These are phyloP conservation scores for Corvus hawaiiensis DNA, from an alignment of 2,113 vertebrate species.

Conservation along the genomic window DNA sequence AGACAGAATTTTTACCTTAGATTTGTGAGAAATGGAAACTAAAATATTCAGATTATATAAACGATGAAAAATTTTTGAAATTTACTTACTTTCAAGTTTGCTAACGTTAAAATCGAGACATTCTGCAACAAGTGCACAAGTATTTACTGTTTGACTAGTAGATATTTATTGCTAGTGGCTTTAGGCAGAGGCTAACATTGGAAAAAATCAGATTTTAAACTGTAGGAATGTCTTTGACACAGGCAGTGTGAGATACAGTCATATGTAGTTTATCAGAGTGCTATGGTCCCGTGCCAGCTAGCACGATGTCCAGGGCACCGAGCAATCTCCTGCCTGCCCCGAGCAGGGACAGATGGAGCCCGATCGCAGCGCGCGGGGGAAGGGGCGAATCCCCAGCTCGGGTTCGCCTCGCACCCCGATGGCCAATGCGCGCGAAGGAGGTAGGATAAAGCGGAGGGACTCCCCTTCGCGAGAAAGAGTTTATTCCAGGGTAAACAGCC, in stretches of 20 bases:
- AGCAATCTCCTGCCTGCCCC: no score
- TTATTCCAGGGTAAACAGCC: no score
- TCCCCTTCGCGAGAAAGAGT: no score
- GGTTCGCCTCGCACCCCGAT: no score
- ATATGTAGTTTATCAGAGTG: background rate
- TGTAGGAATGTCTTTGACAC: background rate
- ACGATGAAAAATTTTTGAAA: background rate
- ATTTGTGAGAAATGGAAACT: background rate
- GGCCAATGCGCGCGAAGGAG: no score
- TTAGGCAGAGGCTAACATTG: background rate
- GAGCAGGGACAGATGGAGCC: no score
- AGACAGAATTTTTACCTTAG: background rate
- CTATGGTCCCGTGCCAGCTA: no score
- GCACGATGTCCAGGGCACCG: no score
- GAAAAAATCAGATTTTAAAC: background rate
- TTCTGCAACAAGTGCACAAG: background rate
- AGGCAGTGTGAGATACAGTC: background rate
- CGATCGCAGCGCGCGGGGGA: no score
- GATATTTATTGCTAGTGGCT: background rate
- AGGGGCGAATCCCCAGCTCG: no score
- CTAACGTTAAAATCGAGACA: background rate
- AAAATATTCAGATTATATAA: background rate
- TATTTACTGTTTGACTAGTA: background rate
- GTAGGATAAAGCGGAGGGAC: no score
- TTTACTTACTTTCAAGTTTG: background rate